These are phyloP conservation scores for Tragelaphus imberbis DNA, from an alignment of 2,113 vertebrate genomes.

Conservation along the genomic window DNA sequence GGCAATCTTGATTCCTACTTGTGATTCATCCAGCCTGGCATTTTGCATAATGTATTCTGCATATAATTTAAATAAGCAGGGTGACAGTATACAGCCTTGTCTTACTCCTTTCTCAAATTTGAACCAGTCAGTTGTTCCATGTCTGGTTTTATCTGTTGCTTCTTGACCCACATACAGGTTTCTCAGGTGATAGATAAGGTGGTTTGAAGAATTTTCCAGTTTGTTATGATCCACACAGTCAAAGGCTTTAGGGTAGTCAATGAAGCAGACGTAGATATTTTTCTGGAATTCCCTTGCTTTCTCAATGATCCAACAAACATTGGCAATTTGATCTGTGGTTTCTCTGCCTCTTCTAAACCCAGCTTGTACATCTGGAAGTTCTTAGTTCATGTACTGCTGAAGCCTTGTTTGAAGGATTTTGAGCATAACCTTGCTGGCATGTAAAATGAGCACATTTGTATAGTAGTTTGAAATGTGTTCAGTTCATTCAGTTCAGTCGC, in stretches of 20 bases:
- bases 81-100: not conserved
- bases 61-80: not conserved
- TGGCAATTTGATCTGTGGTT: no score
- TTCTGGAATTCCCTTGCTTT: no score
- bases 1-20: not conserved
- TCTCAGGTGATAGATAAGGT: not conserved
- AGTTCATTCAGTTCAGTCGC: not conserved
- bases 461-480: not conserved
- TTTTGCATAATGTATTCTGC: not conserved
- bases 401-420: no score
- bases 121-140: not conserved
- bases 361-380: no score
- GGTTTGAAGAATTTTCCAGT: not conserved
- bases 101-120: not conserved
- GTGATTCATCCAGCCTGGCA: not conserved
- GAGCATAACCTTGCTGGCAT: no score
- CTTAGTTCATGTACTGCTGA: no score
- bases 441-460: no score
- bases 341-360: no score
- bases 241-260: no score
- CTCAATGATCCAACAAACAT: no score
- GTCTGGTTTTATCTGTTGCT: not conserved
- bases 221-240: not conserved
- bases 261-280: no score
- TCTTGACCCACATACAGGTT: not conserved